phyloP scores from a whole-genome alignment of 2,888 invertebrate species.

The Hypolimnas misippus region DNA sequence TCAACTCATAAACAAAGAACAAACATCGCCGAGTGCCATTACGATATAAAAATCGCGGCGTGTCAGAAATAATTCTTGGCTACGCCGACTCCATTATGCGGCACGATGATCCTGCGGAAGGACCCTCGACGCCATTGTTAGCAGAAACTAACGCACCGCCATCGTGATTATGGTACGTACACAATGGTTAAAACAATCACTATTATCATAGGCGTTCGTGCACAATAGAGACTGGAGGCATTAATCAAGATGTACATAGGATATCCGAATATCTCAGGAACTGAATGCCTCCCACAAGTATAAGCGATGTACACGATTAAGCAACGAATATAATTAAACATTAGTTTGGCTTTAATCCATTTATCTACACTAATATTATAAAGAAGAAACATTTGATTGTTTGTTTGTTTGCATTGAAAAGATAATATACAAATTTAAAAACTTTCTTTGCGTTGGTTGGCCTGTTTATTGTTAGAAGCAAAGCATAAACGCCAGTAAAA shows the following conservation, averaged over 20 bases:
- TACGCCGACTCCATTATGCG: slow-evolving; percentile 26
- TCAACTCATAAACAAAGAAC: not conserved
- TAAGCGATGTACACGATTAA: not conserved
- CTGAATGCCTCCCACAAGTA: not conserved
- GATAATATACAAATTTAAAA: too few species aligned
- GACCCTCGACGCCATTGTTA: slow-evolving; percentile 32
- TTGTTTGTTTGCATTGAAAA: too few species aligned
- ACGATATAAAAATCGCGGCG: slow-evolving; percentile 18
- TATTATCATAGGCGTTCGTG: slow-evolving; percentile 16
- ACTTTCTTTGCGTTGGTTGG: too few species aligned
- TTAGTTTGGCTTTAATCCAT: not conserved
- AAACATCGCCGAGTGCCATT: not conserved
- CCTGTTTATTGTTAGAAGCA: too few species aligned
- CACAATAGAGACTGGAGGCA: slow-evolving; percentile 19
- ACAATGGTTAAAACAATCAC: slow-evolving; percentile 31
- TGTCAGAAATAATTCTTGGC: slow-evolving; percentile 22
- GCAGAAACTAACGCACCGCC: slow-evolving; percentile 20
- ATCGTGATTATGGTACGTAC: slow-evolving; percentile 20
- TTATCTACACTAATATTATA: too few species aligned
- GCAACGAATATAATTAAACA: not conserved
- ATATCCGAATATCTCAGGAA: slow-evolving; percentile 7
- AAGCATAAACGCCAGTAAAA: too few species aligned
- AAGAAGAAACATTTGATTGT: too few species aligned
- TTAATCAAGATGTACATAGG: slow-evolving; percentile 15
- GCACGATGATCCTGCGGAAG: slow-evolving; percentile 26